A percentile compares a stretch with the other conserved stretches of the same genome.
Conservation (phyloP, 2,797 vertebrate genomes). For the Halcyon smyrnensis region DNA sequence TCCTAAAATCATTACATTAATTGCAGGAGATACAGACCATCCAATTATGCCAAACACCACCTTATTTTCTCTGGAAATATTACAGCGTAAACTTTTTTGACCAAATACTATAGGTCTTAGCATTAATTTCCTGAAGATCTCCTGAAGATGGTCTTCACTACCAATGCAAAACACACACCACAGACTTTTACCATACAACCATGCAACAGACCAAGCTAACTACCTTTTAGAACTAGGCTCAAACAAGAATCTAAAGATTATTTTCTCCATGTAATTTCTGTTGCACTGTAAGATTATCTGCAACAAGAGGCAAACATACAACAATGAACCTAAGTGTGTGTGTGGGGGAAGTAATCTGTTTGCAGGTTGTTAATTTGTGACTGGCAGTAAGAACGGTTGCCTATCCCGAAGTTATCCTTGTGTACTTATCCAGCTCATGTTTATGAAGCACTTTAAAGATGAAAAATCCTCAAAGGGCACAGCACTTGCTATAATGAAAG, state of each 20-base stretch:
- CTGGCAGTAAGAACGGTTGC: not conserved
- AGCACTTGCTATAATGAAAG: not conserved
- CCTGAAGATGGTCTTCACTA: not conserved
- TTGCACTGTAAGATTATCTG: not conserved
- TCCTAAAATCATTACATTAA: not conserved
- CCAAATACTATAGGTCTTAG: not conserved
- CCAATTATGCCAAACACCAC: not conserved
- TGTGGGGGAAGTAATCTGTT: too few relatives aligned
- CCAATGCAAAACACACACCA: not conserved
- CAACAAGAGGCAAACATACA: not conserved
- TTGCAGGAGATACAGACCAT: not conserved
- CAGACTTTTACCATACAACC: not conserved
- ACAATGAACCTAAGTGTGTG: not conserved
- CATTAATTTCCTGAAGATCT: not conserved
- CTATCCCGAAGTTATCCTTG: not conserved
- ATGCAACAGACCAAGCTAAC: not conserved
- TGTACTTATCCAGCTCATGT: not conserved
- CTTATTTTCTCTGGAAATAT: not conserved
- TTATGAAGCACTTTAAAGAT: constrained; percentile 15
- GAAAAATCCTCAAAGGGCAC: not conserved
- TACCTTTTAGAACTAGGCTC: not conserved
- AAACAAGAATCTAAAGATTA: not conserved
- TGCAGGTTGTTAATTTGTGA: not conserved
- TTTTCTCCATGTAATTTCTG: not conserved
- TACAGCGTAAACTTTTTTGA: not conserved